Evolutionary conservation across 2,797 vertebrate genomes (phyloP).

Genomic region (Aulostomus chinensis): DNA sequence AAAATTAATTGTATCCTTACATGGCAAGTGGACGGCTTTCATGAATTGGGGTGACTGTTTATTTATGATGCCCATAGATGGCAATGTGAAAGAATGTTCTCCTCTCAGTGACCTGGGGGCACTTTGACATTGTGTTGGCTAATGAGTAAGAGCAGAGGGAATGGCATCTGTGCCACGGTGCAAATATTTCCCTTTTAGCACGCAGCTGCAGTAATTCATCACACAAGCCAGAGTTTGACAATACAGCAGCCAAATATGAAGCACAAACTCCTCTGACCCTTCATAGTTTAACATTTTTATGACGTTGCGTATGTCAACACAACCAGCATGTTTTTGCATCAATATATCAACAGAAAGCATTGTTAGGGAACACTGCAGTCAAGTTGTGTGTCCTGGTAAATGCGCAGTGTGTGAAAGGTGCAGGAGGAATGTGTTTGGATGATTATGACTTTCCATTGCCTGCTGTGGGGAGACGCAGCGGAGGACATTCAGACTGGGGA

Average conservation of each 20-base stretch:
- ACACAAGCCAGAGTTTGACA: conserved; percentile 44
- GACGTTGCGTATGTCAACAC: conserved; percentile 50
- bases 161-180: conserved; percentile 69
- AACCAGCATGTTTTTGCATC: conserved; percentile 36
- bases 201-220: conserved; percentile 55
- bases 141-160: conserved; percentile 66
- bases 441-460: conserved; percentile 58
- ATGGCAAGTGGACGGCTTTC: conserved; percentile 56
- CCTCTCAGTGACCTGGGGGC: conserved; percentile 58
- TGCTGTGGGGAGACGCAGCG: conserved; percentile 20
- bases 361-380: conserved; percentile 26
- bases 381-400: conserved; percentile 13
- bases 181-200: conserved; percentile 67
- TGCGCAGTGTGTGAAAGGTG: conserved; percentile 38
- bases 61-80: conserved; percentile 72
- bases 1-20: conserved; percentile 57
- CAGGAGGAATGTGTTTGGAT: conserved; percentile 59
- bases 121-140: conserved; percentile 63
- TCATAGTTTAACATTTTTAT: conserved; percentile 42
- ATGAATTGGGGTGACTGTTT: conserved; percentile 62
- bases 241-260: conserved; percentile 24
- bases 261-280: conserved; percentile 28
- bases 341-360: conserved; percentile 45
- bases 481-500: conserved; percentile 16
- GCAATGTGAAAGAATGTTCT: conserved; percentile 66